A percentile compares a stretch with the other conserved stretches of the same genome.
Evolutionary conservation across 2,888 invertebrate species (phyloP).

Genomic region (Dione vanillae): DNA sequence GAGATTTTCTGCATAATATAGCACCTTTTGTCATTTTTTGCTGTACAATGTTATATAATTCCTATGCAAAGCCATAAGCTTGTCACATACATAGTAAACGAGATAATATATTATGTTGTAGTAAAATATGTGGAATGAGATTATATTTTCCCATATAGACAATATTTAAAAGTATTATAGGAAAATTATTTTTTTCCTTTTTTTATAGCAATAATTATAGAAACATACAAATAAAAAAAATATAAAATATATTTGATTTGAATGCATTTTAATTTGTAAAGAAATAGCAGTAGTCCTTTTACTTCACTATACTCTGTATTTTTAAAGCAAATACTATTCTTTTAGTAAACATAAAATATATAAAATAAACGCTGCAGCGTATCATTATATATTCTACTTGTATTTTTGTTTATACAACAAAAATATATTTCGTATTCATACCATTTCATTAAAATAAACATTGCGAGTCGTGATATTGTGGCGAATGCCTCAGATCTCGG

Average conservation of each 20-base stretch:
- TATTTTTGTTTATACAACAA: conserved; percentile 26
- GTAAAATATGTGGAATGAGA: conserved; percentile 63
- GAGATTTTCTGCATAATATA: not conserved
- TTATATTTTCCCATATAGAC: conserved; percentile 51
- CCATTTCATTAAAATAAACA: conserved; percentile 70
- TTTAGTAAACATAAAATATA: conserved; percentile 12
- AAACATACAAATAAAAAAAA: not conserved
- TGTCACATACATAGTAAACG: conserved; percentile 62
- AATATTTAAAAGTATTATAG: too few species aligned
- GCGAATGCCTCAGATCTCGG: conserved; percentile 48
- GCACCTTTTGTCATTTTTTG: conserved; percentile 43
- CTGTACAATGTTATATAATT: conserved; percentile 58
- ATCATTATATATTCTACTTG: conserved; percentile 17
- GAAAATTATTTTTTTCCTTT: not conserved
- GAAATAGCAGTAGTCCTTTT: not conserved
- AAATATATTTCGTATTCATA: conserved; percentile 48
- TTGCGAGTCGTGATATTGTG: conserved; percentile 57
- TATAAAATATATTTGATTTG: not conserved
- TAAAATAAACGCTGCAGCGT: conserved; percentile 17
- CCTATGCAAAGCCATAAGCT: conserved; percentile 56
- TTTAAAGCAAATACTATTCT: not conserved
- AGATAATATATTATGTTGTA: conserved; percentile 60
- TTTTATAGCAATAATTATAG: not conserved
- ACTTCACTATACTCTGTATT: not conserved
- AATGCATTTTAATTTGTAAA: not conserved